Evolutionary conservation across 2,113 vertebrate species (phyloP).

Genomic region (Tringa solitaria): DNA sequence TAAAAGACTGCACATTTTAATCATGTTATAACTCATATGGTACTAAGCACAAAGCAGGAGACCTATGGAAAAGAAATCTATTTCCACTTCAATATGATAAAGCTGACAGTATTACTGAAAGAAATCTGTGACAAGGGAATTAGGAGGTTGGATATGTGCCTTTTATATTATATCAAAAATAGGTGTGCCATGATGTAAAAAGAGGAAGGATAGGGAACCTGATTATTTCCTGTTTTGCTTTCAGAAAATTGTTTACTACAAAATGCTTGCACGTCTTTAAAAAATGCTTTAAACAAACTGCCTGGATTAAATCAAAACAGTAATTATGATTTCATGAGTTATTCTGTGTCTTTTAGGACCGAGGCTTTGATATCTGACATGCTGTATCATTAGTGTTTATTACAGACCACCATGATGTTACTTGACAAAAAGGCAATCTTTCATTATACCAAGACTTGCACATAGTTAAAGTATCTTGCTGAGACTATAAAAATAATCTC

Average conservation of each 20-base stretch:
- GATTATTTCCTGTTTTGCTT: conserved; percentile 18
- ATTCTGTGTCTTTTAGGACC: not conserved
- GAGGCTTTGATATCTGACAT: conserved; percentile 6
- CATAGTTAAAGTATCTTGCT: not conserved
- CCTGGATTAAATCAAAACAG: not conserved
- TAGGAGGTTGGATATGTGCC: not conserved
- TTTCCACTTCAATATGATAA: not conserved
- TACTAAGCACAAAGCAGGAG: not conserved
- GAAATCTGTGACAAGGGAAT: not conserved
- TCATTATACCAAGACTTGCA: not conserved
- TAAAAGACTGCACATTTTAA: not conserved
- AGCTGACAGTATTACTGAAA: not conserved
- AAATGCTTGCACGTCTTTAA: not conserved
- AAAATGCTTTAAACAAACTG: not conserved
- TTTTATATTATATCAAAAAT: conserved; percentile 3
- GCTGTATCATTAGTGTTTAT: not conserved
- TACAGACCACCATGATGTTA: not conserved
- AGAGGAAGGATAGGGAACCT: not conserved
- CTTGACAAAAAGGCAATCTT: not conserved
- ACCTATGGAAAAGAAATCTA: not conserved
- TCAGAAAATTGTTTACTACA: not conserved
- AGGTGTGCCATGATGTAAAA: not conserved
- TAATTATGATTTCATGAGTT: not conserved
- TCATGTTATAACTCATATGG: not conserved
- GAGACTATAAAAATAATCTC: not conserved